Percentiles rank a stretch among this genome's conserved stretches.
These are phyloP conservation scores for Eupristina koningsbergeri DNA, from an alignment of 1,140 invertebrate genomes.

Conservation along the genomic window DNA sequence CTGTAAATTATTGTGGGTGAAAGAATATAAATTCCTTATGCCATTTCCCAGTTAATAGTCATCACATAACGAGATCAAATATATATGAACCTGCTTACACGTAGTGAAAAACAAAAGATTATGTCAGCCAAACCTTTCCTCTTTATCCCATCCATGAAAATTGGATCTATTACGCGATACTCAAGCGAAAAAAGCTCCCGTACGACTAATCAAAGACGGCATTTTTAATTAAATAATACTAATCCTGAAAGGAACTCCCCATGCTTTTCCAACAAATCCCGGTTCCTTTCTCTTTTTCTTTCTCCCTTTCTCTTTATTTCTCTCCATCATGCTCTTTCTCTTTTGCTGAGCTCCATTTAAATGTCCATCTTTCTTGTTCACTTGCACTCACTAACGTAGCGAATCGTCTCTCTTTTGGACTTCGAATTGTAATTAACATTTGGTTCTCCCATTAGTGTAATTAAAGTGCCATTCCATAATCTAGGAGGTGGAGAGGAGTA, in stretches of 20 bases:
- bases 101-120: conserved; percentile 12
- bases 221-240: conserved; percentile 75
- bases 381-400: conserved; percentile 57
- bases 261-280: conserved; percentile 50
- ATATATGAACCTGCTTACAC: conserved; percentile 22
- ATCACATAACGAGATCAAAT: not conserved
- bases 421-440: conserved; percentile 83
- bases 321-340: conserved; percentile 48
- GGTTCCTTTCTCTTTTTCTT: conserved; percentile 31
- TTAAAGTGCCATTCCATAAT: conserved; percentile 79
- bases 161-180: conserved; percentile 47
- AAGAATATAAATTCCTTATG: not conserved
- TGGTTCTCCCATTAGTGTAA: conserved; percentile 82
- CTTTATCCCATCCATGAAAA: conserved; percentile 38
- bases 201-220: conserved; percentile 62
- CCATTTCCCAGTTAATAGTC: not conserved
- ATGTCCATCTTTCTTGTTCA: conserved; percentile 49
- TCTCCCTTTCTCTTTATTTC: conserved; percentile 53
- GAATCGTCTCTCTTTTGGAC: conserved; percentile 76
- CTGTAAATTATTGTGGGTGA: not conserved
- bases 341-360: conserved; percentile 48
- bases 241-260: conserved; percentile 67
- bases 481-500: conserved; percentile 71
- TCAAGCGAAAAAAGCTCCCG: conserved; percentile 30
- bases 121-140: not conserved